Evolutionary conservation across 2,113 vertebrate genomes (phyloP), one percentile per base, ranked within the genome.

Genomic region (Dicaeum eximium): DNA sequence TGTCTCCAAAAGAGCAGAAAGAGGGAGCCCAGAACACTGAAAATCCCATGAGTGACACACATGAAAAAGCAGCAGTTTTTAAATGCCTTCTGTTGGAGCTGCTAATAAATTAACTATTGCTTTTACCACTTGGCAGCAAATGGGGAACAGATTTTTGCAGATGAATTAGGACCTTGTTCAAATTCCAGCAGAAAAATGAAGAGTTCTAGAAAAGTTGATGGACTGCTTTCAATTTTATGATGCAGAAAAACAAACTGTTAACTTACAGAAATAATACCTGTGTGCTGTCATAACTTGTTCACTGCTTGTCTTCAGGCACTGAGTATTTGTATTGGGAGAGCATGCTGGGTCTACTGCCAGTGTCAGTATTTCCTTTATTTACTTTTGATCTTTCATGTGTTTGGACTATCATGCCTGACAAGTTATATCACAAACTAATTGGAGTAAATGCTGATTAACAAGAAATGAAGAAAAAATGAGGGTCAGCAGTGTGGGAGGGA

Each of bases 201-300:
- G 86, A 61, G 51, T 72, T 93, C 90, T 94, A 77, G 87, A 90
- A 73, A 91, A 82, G 73, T 15, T 87, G 91, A 95, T 93, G 84
- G 89, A 94, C 69, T 85, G 7, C 44, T 73, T 82, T 95, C 89
- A 95, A 88, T 38, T 92, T 91, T 90, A 54, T 73, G 81, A 89
- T 91, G 81, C 93, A 95, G 91, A 95, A 97, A 92, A 97, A 66
- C 89, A 92, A 94, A 56, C 86, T 94, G 87, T 73, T 95, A 91
- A 30, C 53, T 67, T 85, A 60, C 58, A 95, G 78, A 87, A 96
- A 92, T 90, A 92, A 95, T 90, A 89, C 50, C 19, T 7, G 0
- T 86, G 84, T 1, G 8, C 56, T 97, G 96, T 92, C 7, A 4
- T 84, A 75, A 80, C 94, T 94, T 90, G 94, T 90, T 95, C 94